Evolutionary conservation across 2,797 vertebrate species (phyloP), one percentile per base, ranked within the genome.

Genomic region (Phataginus tricuspis): DNA sequence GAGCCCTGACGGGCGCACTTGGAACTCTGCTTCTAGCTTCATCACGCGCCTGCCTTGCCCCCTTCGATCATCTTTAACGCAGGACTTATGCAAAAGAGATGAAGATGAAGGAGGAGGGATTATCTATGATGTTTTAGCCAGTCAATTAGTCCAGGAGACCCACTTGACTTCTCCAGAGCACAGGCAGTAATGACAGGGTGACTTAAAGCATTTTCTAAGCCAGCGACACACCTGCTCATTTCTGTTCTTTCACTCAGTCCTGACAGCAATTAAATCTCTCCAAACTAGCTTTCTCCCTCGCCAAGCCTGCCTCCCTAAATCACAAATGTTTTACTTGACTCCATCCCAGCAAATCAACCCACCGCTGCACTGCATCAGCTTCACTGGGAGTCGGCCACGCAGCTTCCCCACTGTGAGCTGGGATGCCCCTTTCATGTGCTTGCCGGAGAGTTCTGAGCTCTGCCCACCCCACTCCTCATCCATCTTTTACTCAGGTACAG

Each of bases 231-330:
- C 9, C 37, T 84, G 37, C 7, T 87, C 25, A 42, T 90, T 90
- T 96, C 85, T 90, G 37, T 39, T 80, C 19, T 94, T 87, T 90
- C 64, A 75, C n/a, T 90, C 80, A 90, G 34, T 19, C 11, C 25
- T 90, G 31, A 95, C 53, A 97, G 75, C 71, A 72, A 94, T 95
- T 95, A 94, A 89, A 95, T 68, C n/a, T 96, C 64, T 80, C 55
- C 91, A 75, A 66, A 71, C n/a, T 53, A 83, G 45, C 84, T 96
- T 91, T 88, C 34, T 77, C 23, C 9, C 34, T 68, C 5, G 31
- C 45, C 12, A 57, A 39, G 15, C 66, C 59, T 80, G 39, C 19
- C 59, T 61, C 31, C 13, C 9, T 90, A 61, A 79, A 66, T 84
- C 74, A 51, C 69, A 86, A 71, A 45, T 29, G 63, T 82, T 92